Percentiles rank a stretch among this genome's conserved stretches.
Conservation (phyloP, 1,140 invertebrate species). For the Drosophila lacertosa region DNA sequence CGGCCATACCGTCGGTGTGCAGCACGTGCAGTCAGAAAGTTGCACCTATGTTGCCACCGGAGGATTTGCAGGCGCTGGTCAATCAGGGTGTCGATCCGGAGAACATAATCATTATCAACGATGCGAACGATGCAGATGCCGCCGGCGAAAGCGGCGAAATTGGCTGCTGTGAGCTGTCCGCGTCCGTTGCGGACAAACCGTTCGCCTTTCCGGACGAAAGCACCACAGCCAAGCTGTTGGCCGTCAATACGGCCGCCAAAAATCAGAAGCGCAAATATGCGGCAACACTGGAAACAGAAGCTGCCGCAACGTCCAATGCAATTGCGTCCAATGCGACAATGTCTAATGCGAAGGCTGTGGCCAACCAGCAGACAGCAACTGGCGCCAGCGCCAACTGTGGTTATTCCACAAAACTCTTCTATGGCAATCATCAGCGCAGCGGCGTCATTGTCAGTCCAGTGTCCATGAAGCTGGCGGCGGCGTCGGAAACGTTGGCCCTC, state of each 20-base stretch:
- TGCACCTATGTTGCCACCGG: slow-evolving; percentile 85
- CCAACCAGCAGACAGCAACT: not conserved
- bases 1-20: slow-evolving; percentile 87
- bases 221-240: slow-evolving; percentile 76
- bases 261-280: slow-evolving; percentile 72
- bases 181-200: slow-evolving; percentile 17
- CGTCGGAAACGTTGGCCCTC: too few species aligned
- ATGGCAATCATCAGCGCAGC: slow-evolving; percentile 70
- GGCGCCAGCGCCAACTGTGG: slow-evolving; percentile 30
- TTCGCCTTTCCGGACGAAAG: slow-evolving; percentile 73
- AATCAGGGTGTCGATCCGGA: slow-evolving; percentile 87
- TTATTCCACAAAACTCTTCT: slow-evolving; percentile 71
- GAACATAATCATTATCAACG: slow-evolving; percentile 84
- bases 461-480: slow-evolving; percentile 55
- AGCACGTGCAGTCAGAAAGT: slow-evolving; percentile 86
- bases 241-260: slow-evolving; percentile 63
- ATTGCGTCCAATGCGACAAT: slow-evolving; percentile 62
- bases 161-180: slow-evolving; percentile 33
- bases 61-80: slow-evolving; percentile 86
- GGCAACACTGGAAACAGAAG: slow-evolving; percentile 19
- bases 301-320: slow-evolving; percentile 53
- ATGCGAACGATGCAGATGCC: slow-evolving; percentile 53
- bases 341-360: slow-evolving; percentile 44
- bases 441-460: slow-evolving; percentile 79
- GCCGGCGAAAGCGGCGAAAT: slow-evolving; percentile 37